Conservation (phyloP, 2,888 invertebrate genomes). For the Sminthurinus aureus region DNA sequence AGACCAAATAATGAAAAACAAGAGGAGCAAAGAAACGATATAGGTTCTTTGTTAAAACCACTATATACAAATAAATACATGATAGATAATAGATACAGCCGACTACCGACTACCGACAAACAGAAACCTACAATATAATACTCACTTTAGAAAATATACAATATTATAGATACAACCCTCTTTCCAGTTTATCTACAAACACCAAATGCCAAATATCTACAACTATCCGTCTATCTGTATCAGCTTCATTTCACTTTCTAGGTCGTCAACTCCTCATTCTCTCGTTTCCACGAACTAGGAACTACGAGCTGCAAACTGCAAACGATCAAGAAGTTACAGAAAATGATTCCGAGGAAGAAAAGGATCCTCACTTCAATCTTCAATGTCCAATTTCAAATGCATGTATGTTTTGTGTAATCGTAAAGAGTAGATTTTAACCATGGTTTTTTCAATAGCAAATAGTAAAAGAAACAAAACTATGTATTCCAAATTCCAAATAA, state of each 20-base stretch:
- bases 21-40: neutral
- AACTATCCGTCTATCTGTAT: neutral
- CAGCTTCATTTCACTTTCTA: slow-evolving; percentile 23
- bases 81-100: neutral
- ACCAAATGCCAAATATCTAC: too few species aligned
- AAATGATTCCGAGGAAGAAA: too few species aligned
- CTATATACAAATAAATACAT: neutral
- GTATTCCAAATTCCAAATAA: too few species aligned
- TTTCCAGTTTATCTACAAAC: neutral
- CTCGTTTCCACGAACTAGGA: neutral
- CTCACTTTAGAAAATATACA: too few species aligned
- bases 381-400: neutral
- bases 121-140: neutral
- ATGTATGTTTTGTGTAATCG: too few species aligned
- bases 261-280: slow-evolving; percentile 22
- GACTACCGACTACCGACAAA: neutral
- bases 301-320: too few species aligned
- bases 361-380: too few species aligned
- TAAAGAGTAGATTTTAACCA: neutral
- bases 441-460: neutral
- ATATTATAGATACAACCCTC: neutral
- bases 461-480: neutral
- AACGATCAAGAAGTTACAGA: too few species aligned
- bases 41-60: too few species aligned
- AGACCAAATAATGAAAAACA: neutral